Evolutionary conservation across 2,888 invertebrate species (phyloP).

Genomic region (Thalpophila matura): DNA sequence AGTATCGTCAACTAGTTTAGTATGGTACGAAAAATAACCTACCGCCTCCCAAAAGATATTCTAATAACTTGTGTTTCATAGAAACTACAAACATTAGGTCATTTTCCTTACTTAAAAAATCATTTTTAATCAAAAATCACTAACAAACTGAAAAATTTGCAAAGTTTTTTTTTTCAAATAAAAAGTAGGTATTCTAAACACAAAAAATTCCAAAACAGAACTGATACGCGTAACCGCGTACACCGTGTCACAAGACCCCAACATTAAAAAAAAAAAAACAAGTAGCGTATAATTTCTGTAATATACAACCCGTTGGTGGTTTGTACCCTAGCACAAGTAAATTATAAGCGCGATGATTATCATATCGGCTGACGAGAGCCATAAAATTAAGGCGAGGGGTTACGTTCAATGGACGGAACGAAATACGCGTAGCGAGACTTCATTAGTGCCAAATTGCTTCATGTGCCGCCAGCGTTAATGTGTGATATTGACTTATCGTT

Average conservation of each 20-base stretch:
- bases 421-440: slow-evolving; percentile 66
- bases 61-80: slow-evolving; percentile 12
- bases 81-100: slow-evolving; percentile 20
- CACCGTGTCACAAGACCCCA: slow-evolving; percentile 17
- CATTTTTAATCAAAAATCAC: neutral
- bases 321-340: slow-evolving; percentile 56
- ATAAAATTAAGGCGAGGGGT: slow-evolving; percentile 77
- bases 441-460: slow-evolving; percentile 74
- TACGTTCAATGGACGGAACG: slow-evolving; percentile 74
- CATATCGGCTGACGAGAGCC: slow-evolving; percentile 72
- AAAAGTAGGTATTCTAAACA: neutral
- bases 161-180: neutral
- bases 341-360: slow-evolving; percentile 77
- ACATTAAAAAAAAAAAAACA: slow-evolving; percentile 7
- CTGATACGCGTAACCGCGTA: neutral
- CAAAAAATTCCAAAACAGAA: neutral
- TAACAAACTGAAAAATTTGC: no score
- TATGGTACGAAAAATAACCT: slow-evolving; percentile 33
- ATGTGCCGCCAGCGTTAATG: slow-evolving; percentile 52
- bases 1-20: slow-evolving; percentile 44
- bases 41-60: slow-evolving; percentile 15
- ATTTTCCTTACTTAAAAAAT: neutral
- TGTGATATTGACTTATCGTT: slow-evolving; percentile 46
- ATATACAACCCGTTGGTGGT: slow-evolving; percentile 51
- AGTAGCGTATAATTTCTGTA: slow-evolving; percentile 55